Conservation (phyloP, 2,888 invertebrate species). For the Scrobipalpa atriplicella region DNA sequence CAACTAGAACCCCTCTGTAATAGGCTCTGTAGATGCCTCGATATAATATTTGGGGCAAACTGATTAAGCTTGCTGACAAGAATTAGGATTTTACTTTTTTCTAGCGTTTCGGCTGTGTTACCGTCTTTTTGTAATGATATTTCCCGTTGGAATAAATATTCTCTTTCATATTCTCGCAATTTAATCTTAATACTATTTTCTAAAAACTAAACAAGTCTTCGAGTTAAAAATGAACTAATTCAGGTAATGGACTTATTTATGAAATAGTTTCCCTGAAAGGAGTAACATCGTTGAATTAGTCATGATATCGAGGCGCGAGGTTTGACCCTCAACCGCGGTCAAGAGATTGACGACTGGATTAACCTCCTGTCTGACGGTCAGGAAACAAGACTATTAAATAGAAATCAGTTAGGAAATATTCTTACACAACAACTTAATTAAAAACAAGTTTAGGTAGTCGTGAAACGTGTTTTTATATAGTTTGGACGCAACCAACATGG, state of each 20-base stretch:
- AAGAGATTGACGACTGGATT: conserved; percentile 4
- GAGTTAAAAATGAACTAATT: neutral
- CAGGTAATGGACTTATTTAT: conserved; percentile 2
- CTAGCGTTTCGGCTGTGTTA: too few relatives aligned
- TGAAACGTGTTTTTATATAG: too few relatives aligned
- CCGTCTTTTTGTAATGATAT: too few relatives aligned
- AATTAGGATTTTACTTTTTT: neutral
- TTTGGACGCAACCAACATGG: too few relatives aligned
- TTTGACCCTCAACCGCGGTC: neutral
- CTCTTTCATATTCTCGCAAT: too few relatives aligned
- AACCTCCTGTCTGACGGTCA: neutral
- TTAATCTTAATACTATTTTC: neutral
- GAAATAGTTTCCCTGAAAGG: conserved; percentile 8
- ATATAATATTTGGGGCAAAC: conserved; percentile 5
- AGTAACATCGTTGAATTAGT: neutral
- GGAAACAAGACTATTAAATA: too few relatives aligned
- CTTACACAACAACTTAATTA: too few relatives aligned
- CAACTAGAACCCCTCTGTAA: neutral
- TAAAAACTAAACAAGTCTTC: neutral
- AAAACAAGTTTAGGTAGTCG: too few relatives aligned
- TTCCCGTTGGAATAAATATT: too few relatives aligned
- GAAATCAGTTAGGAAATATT: too few relatives aligned
- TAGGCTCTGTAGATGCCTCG: neutral
- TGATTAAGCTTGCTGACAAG: neutral
- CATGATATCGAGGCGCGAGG: neutral